These are phyloP conservation scores for Oscheius onirici DNA, from an alignment of 2,888 invertebrate species.

Conservation along the genomic window DNA sequence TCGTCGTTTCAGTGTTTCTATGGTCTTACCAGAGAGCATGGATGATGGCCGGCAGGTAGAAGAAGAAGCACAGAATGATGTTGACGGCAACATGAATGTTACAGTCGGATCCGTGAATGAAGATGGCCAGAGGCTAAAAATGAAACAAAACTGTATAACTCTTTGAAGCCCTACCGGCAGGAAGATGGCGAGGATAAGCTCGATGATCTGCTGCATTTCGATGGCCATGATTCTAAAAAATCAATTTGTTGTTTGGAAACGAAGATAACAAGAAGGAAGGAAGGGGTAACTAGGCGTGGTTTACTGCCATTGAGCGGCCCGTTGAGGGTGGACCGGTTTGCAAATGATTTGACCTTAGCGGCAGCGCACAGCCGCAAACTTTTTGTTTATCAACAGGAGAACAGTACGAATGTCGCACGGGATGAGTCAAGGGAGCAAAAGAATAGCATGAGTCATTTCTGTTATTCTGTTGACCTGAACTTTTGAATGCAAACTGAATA, in stretches of 20 bases:
- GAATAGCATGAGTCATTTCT: background rate
- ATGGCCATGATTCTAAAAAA: slow-evolving; percentile 54
- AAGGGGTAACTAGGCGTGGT: background rate
- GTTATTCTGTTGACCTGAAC: no score
- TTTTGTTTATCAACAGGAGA: slow-evolving; percentile 14
- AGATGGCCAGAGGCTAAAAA: slow-evolving; percentile 64
- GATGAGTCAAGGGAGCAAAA: background rate
- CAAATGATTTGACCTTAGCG: slow-evolving; percentile 10
- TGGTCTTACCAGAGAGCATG: slow-evolving; percentile 61
- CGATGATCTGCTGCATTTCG: slow-evolving; percentile 67
- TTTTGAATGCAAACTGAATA: no score
- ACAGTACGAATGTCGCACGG: background rate
- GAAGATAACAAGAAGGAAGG: background rate
- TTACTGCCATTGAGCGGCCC: no score
- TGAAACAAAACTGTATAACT: background rate
- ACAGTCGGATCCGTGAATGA: slow-evolving; percentile 66
- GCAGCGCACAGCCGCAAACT: background rate
- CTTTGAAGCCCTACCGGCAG: slow-evolving; percentile 55
- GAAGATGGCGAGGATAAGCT: slow-evolving; percentile 68
- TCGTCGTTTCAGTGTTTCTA: background rate
- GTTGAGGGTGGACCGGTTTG: background rate
- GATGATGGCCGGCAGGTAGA: slow-evolving; percentile 62
- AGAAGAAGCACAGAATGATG: slow-evolving; percentile 66
- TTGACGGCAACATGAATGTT: slow-evolving; percentile 65
- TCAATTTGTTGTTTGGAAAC: background rate